phyloP scores from a whole-genome alignment of 2,888 invertebrate genomes.

The Diploptera punctata region DNA sequence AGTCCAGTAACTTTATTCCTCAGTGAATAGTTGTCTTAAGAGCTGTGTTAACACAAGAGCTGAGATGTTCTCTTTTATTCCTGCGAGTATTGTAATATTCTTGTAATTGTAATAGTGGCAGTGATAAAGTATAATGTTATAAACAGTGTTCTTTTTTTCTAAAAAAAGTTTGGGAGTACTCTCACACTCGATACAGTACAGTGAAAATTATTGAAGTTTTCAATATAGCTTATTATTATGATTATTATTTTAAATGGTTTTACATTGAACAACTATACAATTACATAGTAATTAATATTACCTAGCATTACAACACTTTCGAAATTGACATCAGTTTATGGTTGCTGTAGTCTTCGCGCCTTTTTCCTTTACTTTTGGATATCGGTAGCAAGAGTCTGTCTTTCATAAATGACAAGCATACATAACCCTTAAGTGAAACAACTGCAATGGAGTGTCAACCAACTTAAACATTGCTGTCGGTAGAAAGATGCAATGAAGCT shows the following conservation, averaged over 20 bases:
- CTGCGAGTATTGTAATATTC: no score
- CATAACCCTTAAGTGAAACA: not conserved
- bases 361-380: constrained; percentile 14
- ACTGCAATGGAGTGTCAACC: not conserved
- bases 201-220: not conserved
- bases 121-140: no score
- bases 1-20: no score
- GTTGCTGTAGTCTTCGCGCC: not conserved
- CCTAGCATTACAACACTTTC: not conserved
- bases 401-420: not conserved
- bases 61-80: no score
- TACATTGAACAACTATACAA: not conserved
- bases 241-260: not conserved
- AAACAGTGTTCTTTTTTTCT: no score
- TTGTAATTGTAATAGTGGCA: no score
- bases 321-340: not conserved
- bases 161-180: no score
- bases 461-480: not conserved
- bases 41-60: no score
- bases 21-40: no score
- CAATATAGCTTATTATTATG: constrained; percentile 9
- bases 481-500: not conserved
- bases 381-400: not conserved
- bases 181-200: not conserved
- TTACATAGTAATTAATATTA: not conserved